Evolutionary conservation across 2,113 vertebrate species (phyloP).

Genomic region (Festucalex cinctus): DNA sequence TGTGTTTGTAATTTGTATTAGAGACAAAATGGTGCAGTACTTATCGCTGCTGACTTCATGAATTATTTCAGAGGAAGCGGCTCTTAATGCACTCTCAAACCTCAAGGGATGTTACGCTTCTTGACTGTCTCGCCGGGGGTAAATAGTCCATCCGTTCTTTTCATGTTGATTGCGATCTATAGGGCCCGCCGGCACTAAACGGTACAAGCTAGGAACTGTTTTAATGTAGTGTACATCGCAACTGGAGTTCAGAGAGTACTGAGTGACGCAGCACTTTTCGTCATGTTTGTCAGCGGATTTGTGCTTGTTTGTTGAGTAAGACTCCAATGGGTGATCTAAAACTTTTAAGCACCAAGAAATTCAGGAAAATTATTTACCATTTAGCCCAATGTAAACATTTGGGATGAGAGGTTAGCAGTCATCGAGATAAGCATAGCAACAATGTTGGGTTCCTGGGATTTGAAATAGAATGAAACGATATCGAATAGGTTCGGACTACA

Average conservation of each 20-base stretch:
- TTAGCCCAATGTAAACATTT: too few relatives aligned
- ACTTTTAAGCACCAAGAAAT: too few relatives aligned
- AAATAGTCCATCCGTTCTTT: slow-evolving; percentile 15
- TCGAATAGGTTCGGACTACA: too few relatives aligned
- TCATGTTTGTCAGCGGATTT: not conserved
- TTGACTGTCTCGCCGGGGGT: slow-evolving; percentile 16
- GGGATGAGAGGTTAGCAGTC: too few relatives aligned
- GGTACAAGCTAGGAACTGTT: not conserved
- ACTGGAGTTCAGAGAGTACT: not conserved
- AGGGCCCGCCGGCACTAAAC: slow-evolving; percentile 23
- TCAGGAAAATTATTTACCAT: too few relatives aligned
- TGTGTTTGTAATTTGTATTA: slow-evolving; percentile 13
- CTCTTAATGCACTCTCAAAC: slow-evolving; percentile 30
- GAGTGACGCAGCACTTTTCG: not conserved
- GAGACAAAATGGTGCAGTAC: slow-evolving; percentile 2
- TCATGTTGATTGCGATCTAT: slow-evolving; percentile 33
- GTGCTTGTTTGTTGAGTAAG: not conserved
- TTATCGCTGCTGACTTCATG: slow-evolving; percentile 13
- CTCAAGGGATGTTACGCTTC: slow-evolving; percentile 25
- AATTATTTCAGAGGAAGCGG: slow-evolving; percentile 28
- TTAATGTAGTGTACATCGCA: not conserved
- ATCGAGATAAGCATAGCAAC: too few relatives aligned
- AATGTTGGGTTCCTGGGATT: too few relatives aligned
- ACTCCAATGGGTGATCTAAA: too few relatives aligned
- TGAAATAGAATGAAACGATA: too few relatives aligned